Evolutionary conservation across 2,888 invertebrate species (phyloP), one percentile per base, ranked within the genome.

Genomic region (Oxyteleia sp.): DNA sequence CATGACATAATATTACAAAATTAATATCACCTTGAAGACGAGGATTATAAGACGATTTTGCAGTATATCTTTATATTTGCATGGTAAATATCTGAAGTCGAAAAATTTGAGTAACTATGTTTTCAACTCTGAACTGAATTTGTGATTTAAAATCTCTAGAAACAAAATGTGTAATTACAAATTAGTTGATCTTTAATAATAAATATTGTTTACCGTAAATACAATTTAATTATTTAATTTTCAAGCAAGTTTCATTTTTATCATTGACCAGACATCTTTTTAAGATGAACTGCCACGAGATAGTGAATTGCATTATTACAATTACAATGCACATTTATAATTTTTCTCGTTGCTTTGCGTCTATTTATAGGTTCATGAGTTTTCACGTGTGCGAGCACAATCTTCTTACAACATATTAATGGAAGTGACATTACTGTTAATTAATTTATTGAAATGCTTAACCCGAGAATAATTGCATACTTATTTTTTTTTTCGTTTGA

Each of bases 361-460:
- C 32, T 32, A 32, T 32, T 32, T 7, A 32, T 32, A 32, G 10
- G 32, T 7, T 8, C 32, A 23, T 5, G 23, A 23, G 23, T 23
- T 23, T 23, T 23, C 23, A 23, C 23, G 23, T 23, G 23, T 23
- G 23, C 5, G 23, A 23, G 8, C 10, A 10, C n/a, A 38, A 38
- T 38, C 38, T n/a, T 2, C 8, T 38, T n/a, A n/a, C 38, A 38
- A n/a, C n/a, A 10, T 57, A 18, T 55, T 55, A 32, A 7, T 35
- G 16, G 35, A 16, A 18, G 8, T 26, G 35, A 18, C 4, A 55
- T 35, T 55, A 55, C 32, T 35, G 55, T 55, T 47, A 55, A 55
- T 57, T 57, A 57, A 57, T 61, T 61, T 61, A 45, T 32, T 61
- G 61, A 26, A 61, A 43, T 18, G 45, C 26, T 59, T 43, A 26